Evolutionary conservation across 2,888 invertebrate genomes (phyloP).

Genomic region (Dendrolimus houi): DNA sequence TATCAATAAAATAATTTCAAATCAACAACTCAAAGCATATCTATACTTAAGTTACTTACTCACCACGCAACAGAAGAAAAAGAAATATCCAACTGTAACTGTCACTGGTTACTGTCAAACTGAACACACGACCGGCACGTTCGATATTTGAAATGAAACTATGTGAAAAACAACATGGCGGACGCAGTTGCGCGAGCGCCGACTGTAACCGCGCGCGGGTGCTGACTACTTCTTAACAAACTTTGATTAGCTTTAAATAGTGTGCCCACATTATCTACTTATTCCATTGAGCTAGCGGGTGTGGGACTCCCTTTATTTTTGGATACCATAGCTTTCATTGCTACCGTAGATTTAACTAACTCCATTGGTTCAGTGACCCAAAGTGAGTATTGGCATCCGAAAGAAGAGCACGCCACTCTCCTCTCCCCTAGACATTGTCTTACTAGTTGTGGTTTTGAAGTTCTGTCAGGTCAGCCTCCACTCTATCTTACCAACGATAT

Average conservation of each 20-base stretch:
- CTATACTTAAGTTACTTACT: constrained; percentile 12
- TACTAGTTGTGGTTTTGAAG: no score
- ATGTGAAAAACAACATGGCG: constrained; percentile 42
- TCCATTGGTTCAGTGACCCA: no score
- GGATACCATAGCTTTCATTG: no score
- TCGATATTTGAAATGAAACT: constrained; percentile 48
- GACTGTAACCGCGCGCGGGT: constrained; percentile 45
- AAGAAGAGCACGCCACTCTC: no score
- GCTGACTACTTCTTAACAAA: constrained; percentile 77
- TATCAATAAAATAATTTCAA: no score
- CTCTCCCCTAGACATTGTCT: no score
- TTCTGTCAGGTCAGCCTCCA: no score
- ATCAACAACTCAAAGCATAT: no score
- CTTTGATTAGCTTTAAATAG: constrained; percentile 82
- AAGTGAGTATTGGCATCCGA: no score
- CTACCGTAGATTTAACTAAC: no score
- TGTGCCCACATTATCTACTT: constrained; percentile 76
- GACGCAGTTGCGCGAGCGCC: constrained; percentile 8
- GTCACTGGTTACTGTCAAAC: constrained; percentile 59
- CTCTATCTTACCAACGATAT: no score
- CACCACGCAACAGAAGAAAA: constrained; percentile 21
- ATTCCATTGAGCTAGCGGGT: constrained; percentile 70
- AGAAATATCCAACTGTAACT: constrained; percentile 50
- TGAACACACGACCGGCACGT: constrained; percentile 50
- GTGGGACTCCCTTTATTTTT: constrained; percentile 44